These are phyloP conservation scores for Podarcis raffonei DNA, from an alignment of 2,113 vertebrate genomes.

Conservation along the genomic window DNA sequence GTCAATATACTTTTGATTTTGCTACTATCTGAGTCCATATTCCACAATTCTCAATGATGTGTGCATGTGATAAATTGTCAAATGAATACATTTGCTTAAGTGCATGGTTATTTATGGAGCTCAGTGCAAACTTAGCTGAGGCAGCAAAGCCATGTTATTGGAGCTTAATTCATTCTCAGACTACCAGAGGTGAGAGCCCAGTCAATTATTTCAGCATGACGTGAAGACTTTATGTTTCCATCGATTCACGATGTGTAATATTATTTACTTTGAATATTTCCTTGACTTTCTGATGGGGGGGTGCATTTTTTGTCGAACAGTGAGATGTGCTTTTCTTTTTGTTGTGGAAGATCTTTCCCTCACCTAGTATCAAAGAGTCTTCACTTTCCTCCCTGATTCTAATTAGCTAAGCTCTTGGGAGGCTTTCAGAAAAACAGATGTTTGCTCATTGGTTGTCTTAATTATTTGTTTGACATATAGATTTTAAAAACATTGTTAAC, in stretches of 20 bases:
- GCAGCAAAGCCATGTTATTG: constrained; percentile 60
- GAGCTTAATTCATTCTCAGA: constrained; percentile 59
- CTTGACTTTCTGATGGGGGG: constrained; percentile 5
- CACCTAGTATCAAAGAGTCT: not conserved
- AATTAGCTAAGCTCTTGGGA: not conserved
- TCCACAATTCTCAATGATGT: constrained; percentile 50
- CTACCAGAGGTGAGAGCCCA: constrained; percentile 50
- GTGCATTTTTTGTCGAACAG: constrained; percentile 24
- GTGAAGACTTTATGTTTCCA: constrained; percentile 55
- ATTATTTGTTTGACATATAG: constrained; percentile 18
- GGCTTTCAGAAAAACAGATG: not conserved
- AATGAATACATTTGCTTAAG: constrained; percentile 66
- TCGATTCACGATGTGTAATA: constrained; percentile 51
- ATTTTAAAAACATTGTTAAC: not conserved
- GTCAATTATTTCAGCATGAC: constrained; percentile 61
- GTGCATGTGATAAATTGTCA: constrained; percentile 51
- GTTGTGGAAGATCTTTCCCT: constrained; percentile 7
- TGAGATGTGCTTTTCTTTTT: constrained; percentile 9
- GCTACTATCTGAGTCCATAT: constrained; percentile 49
- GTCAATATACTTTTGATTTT: constrained; percentile 53
- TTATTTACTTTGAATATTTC: constrained; percentile 52
- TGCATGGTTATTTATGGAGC: constrained; percentile 56
- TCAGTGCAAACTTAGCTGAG: constrained; percentile 60
- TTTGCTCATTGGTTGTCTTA: constrained; percentile 5
- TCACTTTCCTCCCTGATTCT: not conserved